phyloP scores from a whole-genome alignment of 92 coral and sea anemone species.

The Desmophyllum pertusum region DNA sequence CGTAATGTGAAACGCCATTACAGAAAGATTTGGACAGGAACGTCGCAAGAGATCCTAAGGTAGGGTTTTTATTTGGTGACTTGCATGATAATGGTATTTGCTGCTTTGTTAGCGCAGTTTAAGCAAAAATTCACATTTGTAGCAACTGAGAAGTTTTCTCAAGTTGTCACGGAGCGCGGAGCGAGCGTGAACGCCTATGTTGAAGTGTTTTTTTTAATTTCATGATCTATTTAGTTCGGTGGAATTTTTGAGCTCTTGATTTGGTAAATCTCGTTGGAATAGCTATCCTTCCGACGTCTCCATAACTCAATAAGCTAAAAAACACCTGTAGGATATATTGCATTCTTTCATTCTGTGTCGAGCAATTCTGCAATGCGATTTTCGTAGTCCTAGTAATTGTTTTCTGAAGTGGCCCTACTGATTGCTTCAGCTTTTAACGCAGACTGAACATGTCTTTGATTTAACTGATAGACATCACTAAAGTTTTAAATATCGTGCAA shows the following conservation, averaged over 20 bases:
- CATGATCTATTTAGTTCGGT: background rate
- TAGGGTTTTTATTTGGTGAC: background rate
- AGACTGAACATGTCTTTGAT: background rate
- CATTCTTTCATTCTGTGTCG: background rate
- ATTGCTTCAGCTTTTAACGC: background rate
- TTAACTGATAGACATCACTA: background rate
- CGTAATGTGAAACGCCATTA: background rate
- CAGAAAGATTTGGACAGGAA: background rate
- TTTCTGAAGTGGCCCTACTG: background rate
- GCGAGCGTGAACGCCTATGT: background rate
- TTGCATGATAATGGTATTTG: background rate
- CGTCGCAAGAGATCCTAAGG: background rate
- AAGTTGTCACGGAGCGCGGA: background rate
- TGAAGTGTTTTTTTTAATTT: background rate
- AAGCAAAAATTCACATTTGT: background rate
- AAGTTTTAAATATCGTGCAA: background rate
- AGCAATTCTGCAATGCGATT: background rate
- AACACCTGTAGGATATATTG: background rate
- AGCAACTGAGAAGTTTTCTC: background rate
- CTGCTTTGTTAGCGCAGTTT: background rate
- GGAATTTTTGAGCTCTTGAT: background rate
- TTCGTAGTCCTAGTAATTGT: background rate
- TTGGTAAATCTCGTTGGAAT: background rate
- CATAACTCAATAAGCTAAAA: slow-evolving; percentile 4
- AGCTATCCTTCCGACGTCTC: background rate